Conservation (phyloP, 2,888 invertebrate genomes). For the Acleris emargana region DNA sequence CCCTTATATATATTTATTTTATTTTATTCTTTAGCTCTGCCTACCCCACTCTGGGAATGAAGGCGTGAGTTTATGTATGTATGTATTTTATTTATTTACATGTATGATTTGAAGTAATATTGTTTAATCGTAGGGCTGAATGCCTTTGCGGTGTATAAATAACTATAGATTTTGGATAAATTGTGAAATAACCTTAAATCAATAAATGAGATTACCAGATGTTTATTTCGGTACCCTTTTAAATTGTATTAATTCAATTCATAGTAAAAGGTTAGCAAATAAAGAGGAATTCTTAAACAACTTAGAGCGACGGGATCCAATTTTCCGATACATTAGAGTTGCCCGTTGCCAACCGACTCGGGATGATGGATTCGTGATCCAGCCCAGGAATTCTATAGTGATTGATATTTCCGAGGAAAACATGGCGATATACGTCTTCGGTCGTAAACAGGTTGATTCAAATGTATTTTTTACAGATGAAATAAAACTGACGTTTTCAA, state of each 20-base stretch:
- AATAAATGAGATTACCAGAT: too few species aligned
- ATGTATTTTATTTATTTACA: too few species aligned
- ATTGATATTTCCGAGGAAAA: constrained; percentile 53
- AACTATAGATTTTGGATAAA: too few species aligned
- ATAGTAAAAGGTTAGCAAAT: constrained; percentile 28
- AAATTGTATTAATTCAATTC: constrained; percentile 14
- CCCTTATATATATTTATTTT: too few species aligned
- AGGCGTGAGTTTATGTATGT: too few species aligned
- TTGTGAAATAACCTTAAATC: too few species aligned
- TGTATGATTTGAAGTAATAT: too few species aligned
- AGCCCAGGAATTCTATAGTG: constrained; percentile 48
- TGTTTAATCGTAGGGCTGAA: too few species aligned
- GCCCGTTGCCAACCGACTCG: constrained; percentile 37
- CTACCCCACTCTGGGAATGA: too few species aligned
- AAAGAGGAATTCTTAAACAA: constrained; percentile 36
- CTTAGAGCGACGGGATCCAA: constrained; percentile 54
- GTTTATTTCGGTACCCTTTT: too few species aligned
- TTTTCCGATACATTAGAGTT: constrained; percentile 71
- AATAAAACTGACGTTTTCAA: neutral
- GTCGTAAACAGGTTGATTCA: constrained; percentile 26
- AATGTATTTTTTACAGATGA: neutral
- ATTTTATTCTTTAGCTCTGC: too few species aligned
- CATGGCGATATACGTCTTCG: constrained; percentile 32
- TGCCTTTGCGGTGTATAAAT: too few species aligned
- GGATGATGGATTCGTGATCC: constrained; percentile 56